Conservation (phyloP, 2,888 invertebrate genomes). For the Pseudeuparius sepicola region DNA sequence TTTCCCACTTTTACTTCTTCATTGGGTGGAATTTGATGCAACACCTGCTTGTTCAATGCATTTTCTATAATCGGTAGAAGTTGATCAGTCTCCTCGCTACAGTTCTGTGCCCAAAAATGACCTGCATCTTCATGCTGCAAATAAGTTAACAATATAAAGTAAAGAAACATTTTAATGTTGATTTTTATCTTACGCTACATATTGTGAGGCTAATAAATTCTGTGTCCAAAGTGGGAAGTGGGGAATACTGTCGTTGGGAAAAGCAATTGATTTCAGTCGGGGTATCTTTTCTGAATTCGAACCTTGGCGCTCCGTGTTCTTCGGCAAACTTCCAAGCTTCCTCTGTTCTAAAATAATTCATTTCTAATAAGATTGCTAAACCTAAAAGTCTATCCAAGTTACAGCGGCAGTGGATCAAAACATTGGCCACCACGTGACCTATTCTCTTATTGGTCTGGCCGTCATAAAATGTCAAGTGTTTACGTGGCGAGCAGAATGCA, state of each 20-base stretch:
- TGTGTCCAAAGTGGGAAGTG: conserved; percentile 28
- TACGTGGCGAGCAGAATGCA: too few relatives aligned
- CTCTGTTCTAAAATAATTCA: conserved; percentile 40
- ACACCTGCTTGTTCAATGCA: conserved; percentile 35
- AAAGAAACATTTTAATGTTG: conserved; percentile 6
- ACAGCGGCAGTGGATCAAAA: too few relatives aligned
- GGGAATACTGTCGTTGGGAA: conserved; percentile 22
- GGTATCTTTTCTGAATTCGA: conserved; percentile 11
- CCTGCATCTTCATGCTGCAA: conserved; percentile 50
- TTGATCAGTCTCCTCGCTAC: conserved; percentile 37
- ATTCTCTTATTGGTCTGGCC: too few relatives aligned
- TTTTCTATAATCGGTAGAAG: conserved; percentile 33
- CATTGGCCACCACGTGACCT: too few relatives aligned
- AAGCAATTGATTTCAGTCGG: conserved; percentile 24
- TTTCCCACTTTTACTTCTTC: conserved; percentile 38
- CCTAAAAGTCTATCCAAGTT: too few relatives aligned
- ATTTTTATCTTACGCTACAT: conserved; percentile 23
- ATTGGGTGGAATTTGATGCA: conserved; percentile 26
- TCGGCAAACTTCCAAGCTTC: conserved; percentile 43
- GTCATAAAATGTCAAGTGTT: too few relatives aligned
- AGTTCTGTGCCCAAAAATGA: conserved; percentile 59
- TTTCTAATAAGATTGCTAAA: conserved; percentile 6
- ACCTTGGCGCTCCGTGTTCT: conserved; percentile 26
- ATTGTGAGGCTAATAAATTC: conserved; percentile 27
- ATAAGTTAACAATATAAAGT: conserved; percentile 18